These are phyloP conservation scores for Climacteris rufus DNA, from an alignment of 2,113 vertebrate genomes.

Conservation along the genomic window DNA sequence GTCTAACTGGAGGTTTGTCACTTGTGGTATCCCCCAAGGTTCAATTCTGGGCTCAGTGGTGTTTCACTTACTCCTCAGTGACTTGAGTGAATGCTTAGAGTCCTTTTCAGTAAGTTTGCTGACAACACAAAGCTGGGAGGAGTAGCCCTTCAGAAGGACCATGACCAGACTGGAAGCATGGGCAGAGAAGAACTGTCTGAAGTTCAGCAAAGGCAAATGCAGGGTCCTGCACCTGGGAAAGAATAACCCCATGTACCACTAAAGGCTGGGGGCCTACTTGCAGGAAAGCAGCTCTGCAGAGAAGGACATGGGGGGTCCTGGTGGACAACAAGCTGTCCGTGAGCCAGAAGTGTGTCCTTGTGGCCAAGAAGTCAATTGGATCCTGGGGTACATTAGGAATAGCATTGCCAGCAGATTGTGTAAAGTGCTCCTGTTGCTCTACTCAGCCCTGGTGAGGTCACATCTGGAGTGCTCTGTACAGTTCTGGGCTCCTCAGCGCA, in stretches of 20 bases:
- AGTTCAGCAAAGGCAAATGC: background rate
- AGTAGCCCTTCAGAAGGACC: background rate
- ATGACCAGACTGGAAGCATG: background rate
- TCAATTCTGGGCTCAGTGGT: background rate
- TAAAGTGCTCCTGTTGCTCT: background rate
- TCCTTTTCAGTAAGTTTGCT: background rate
- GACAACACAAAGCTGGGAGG: background rate
- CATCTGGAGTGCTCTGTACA: background rate
- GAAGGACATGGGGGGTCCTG: background rate
- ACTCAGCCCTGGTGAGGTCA: background rate
- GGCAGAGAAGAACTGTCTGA: background rate
- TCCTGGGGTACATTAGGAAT: background rate
- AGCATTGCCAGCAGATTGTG: accelerated
- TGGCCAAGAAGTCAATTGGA: background rate
- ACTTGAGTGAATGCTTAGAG: background rate
- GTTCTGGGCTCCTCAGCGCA: background rate
- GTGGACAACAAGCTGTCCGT: background rate
- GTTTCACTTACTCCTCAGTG: background rate
- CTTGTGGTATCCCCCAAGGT: background rate
- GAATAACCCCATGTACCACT: background rate
- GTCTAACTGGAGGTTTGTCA: background rate
- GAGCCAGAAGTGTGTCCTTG: background rate
- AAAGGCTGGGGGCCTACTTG: background rate
- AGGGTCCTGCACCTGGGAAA: background rate
- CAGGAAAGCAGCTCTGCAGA: background rate